Evolutionary conservation across 2,797 vertebrate genomes (phyloP), one percentile per base, ranked within the genome.

Genomic region (Botia almorhae): DNA sequence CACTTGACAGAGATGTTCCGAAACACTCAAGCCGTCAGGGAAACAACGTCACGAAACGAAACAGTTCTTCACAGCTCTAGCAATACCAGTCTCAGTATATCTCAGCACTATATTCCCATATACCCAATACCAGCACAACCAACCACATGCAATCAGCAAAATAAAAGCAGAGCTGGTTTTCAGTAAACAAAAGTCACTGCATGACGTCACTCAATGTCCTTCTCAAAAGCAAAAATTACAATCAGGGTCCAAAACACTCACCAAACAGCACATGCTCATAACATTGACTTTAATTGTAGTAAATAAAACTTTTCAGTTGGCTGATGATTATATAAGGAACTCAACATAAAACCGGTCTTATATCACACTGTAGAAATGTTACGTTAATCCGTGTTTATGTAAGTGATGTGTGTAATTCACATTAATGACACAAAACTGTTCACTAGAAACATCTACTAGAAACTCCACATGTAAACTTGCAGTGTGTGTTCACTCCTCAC

Each of bases 1-100:
- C 48, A 80, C 69, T 74, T 74, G 78, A 81, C 78, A 81, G 63
- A 23, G 69, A 78, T 69, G 77, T 74, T 82, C 82, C 78, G 75
- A 67, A 70, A 70, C 56, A 71, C 53, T 63, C 36, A 33, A 36
- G 46, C 68, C 72, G 65, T 69, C 63, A 33, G 7, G 23, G 39
- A 60, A 68, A 83, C 71, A 76, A 69, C 74, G 50, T 76, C 7
- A 23, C 8, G 65, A 80, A 80, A 65, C 6, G 36, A 3, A 33
- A 33, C 36, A 43, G 17, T 36, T 63, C 29, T 61, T 79, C 48
- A 64, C 6, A 56, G 55, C 26, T 55, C 55, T 14, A 75, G 61
- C 12, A 46, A 48, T 65, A 56, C 48, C 39, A 19, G 43, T 63
- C 75, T 74, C 21, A 10, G 29, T 17, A 17, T 63, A 17, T 17